phyloP scores from a whole-genome alignment of 2,113 vertebrate species.

The Nycticebus coucang region DNA sequence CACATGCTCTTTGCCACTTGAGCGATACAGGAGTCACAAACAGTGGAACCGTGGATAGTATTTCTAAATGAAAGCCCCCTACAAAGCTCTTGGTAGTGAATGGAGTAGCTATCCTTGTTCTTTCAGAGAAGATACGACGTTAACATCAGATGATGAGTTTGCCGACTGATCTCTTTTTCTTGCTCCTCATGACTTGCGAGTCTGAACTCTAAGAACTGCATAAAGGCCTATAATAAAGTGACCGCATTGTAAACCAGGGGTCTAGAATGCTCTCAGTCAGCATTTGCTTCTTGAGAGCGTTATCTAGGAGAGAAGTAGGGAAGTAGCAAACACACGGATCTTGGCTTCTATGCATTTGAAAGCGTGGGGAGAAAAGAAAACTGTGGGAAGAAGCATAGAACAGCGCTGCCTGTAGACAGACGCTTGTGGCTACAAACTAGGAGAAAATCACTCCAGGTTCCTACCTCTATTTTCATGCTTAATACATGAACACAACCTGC shows the following conservation, averaged over 20 bases:
- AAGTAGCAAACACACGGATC: background rate
- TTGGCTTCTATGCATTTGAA: background rate
- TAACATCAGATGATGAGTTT: conserved; percentile 80
- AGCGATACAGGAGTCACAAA: conserved; percentile 84
- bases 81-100: conserved; percentile 78
- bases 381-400: background rate
- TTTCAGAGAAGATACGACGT: conserved; percentile 71
- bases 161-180: conserved; percentile 76
- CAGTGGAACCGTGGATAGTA: conserved; percentile 79
- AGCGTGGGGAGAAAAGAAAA: background rate
- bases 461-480: background rate
- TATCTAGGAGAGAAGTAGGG: background rate
- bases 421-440: background rate
- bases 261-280: background rate
- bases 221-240: conserved; percentile 12
- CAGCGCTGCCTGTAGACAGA: background rate
- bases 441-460: background rate
- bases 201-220: conserved; percentile 67
- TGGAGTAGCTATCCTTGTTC: conserved; percentile 81
- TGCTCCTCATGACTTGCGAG: conserved; percentile 67
- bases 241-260: background rate
- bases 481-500: background rate
- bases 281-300: background rate
- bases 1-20: conserved; percentile 84
- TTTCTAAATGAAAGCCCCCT: conserved; percentile 83